Evolutionary conservation across 2,888 invertebrate species (phyloP), one percentile per base, ranked within the genome.

Genomic region (Steromphala cineraria): DNA sequence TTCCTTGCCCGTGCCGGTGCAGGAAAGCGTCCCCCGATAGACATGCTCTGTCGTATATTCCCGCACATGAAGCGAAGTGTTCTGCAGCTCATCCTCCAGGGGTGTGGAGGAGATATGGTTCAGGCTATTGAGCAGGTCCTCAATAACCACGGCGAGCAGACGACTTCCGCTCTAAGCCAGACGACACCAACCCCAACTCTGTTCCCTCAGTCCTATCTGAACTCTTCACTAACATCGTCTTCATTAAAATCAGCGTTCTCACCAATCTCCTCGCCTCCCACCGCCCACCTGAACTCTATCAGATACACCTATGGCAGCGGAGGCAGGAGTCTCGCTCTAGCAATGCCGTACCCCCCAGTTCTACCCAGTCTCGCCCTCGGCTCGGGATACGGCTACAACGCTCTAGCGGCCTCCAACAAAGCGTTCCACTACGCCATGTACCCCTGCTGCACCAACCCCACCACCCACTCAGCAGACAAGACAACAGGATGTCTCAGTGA

Each of bases 51-150:
- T 87, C 95, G 98, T 87, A 97, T 98, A 0, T 98, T 98, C 92
- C 98, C 98, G 0, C 96, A 96, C 88, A 95, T 97, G 88, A 96
- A 97, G 88, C 95, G 97, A 75, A 96, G 95, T 75, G 97, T 98
- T 90, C 96, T 98, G 0, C 98, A 98, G 92, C 95, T 96, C 3
- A 95, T 97, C 67, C 94, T 98, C 24, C 96, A 97, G 86, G 95
- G 96, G 83, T 97, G 96, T 93, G 96, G 96, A 93, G 97, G 97
- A 0, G 98, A 98, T 92, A 96, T 98, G 0, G 96, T 98, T 0
- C 96, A 97, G 87, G 98, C 98, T 0, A 98, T 98, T 95, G 98
- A 98, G 92, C 95, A 97, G 91, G 96, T 98, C 95, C 88, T 93
- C 40, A 91, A 87, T 83, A 91, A 89, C 78, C 91, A 91, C 82